A percentile compares a stretch with the other conserved stretches of the same genome.
Evolutionary conservation across 2,797 vertebrate species (phyloP).

Genomic region (Alca torda): DNA sequence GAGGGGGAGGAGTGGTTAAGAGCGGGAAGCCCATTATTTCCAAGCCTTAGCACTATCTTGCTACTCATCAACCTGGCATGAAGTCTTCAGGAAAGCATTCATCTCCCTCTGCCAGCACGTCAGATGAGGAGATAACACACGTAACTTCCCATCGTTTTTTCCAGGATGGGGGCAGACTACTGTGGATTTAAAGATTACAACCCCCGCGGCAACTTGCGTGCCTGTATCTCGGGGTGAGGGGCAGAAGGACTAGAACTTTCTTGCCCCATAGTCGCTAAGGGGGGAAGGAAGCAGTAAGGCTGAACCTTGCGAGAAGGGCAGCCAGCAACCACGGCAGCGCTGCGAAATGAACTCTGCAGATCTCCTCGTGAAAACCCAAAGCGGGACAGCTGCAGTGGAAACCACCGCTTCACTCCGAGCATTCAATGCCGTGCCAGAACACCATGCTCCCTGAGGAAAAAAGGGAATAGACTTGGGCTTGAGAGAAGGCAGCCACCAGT

Average conservation of each 20-base stretch:
- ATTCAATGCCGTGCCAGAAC: background rate
- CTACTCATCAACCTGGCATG: background rate
- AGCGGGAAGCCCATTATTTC: background rate
- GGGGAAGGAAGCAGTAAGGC: accelerated
- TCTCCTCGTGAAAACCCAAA: background rate
- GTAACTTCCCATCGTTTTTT: background rate
- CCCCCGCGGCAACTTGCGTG: background rate
- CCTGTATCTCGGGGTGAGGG: background rate
- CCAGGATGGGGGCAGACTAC: background rate
- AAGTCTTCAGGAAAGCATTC: background rate
- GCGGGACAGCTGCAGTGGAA: background rate
- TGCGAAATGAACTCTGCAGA: background rate
- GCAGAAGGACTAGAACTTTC: background rate
- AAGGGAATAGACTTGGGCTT: background rate
- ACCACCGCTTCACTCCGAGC: accelerated
- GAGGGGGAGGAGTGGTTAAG: too few relatives aligned
- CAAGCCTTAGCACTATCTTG: background rate
- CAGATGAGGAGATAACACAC: background rate
- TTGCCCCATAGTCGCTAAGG: background rate
- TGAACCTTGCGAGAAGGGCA: background rate
- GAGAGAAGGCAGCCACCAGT: background rate
- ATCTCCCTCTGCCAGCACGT: background rate
- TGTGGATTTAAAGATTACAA: background rate
- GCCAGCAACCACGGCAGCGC: background rate
- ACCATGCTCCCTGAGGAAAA: background rate